Percentiles rank a stretch among this genome's conserved stretches.
phyloP scores from a whole-genome alignment of 2,888 invertebrate species.

The Drosophila seclusa region DNA sequence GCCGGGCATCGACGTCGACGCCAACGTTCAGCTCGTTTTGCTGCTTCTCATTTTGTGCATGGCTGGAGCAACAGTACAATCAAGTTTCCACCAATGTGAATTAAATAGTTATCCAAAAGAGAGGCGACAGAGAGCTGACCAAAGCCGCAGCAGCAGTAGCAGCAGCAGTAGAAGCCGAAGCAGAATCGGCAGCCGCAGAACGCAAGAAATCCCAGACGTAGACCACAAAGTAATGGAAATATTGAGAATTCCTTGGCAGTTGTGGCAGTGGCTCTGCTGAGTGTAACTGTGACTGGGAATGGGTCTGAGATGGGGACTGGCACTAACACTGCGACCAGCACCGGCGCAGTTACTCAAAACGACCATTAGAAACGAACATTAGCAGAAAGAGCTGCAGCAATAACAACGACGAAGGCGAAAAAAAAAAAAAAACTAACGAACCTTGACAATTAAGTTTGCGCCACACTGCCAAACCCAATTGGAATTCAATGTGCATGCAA shows the following conservation, averaged over 20 bases:
- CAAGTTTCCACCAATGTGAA: constrained; percentile 79
- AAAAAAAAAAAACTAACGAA: constrained; percentile 72
- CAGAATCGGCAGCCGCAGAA: constrained; percentile 32
- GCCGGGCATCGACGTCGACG: constrained; percentile 28
- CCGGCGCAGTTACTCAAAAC: constrained; percentile 74
- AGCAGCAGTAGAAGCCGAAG: constrained; percentile 5
- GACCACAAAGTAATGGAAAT: constrained; percentile 79
- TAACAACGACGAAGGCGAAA: constrained; percentile 20
- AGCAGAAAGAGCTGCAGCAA: constrained; percentile 52
- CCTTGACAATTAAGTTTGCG: constrained; percentile 78
- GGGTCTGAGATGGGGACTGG: constrained; percentile 13
- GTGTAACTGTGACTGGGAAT: constrained; percentile 34
- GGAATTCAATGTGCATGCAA: constrained; percentile 77
- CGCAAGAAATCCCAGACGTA: constrained; percentile 68
- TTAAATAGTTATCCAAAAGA: constrained; percentile 77
- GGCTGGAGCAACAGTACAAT: constrained; percentile 71
- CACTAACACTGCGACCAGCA: constrained; percentile 13
- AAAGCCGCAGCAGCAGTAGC: constrained; percentile 44
- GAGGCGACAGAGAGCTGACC: constrained; percentile 64
- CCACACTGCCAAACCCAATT: constrained; percentile 78
- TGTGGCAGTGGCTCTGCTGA: constrained; percentile 40
- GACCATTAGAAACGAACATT: constrained; percentile 77
- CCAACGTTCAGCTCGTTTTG: constrained; percentile 54
- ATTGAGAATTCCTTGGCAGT: constrained; percentile 75
- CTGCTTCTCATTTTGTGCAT: constrained; percentile 68